phyloP scores from a whole-genome alignment of 2,888 invertebrate species.

The Anarsia innoxiella region DNA sequence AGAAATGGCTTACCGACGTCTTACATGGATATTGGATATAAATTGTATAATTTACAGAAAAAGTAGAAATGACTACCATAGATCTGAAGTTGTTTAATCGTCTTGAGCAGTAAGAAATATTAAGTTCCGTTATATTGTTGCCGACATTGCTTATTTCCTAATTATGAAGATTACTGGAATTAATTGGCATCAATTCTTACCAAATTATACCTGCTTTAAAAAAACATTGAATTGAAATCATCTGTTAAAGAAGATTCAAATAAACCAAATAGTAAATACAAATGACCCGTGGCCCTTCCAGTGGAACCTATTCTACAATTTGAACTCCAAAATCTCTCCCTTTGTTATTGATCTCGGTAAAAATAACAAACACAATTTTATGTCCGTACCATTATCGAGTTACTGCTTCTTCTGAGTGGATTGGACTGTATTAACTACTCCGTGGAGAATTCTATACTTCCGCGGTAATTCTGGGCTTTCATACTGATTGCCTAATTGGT shows the following conservation, averaged over 20 bases:
- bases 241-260: background rate
- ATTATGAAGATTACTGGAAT: too few species aligned
- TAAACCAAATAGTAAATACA: conserved; percentile 6
- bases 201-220: too few species aligned
- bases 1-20: conserved; percentile 13
- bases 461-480: background rate
- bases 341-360: conserved; percentile 55
- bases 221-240: too few species aligned
- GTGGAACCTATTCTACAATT: conserved; percentile 16
- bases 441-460: background rate
- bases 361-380: conserved; percentile 60
- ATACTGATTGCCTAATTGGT: conserved; percentile 2
- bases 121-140: too few species aligned
- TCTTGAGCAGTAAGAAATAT: too few species aligned
- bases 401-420: conserved; percentile 20
- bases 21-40: too few species aligned
- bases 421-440: background rate
- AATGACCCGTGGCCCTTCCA: too few species aligned
- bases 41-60: too few species aligned
- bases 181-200: too few species aligned
- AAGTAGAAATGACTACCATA: too few species aligned
- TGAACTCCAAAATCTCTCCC: conserved; percentile 24
- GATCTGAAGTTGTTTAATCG: too few species aligned
- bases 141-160: too few species aligned
- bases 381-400: conserved; percentile 46